Evolutionary conservation across 2,113 vertebrate species (phyloP), one percentile per base, ranked within the genome.

Genomic region (Tringa solitaria): DNA sequence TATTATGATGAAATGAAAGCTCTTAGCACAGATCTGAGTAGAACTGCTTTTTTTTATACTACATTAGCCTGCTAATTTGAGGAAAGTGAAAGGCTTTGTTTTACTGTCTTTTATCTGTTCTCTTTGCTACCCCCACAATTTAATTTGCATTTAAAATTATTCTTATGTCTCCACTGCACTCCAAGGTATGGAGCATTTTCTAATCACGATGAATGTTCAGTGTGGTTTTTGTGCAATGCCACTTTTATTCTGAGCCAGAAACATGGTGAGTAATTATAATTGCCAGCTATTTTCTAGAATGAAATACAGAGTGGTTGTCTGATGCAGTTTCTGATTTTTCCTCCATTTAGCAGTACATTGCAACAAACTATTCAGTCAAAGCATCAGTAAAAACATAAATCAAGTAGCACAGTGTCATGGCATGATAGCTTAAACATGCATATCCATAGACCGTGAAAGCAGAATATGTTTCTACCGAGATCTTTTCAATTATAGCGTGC

Each of bases 61-160:
- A 97, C 97, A 98, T 98, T 97, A 98, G 97, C 93, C 87, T 97
- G 96, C 98, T 98, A 98, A 98, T 98, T 98, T 98, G 96, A 98
- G 97, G 97, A 97, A 98, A 96, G 92, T 96, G 98, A 98, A 98
- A 97, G 97, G 98, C 97, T 98, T 98, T 98, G 97, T 98, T 98
- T 98, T 97, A 98, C 98, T 97, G 97, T 97, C 97, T 98, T 98
- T 98, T 96, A 94, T 98, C 97, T 98, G 96, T 97, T 98, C 97
- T 97, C 91, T 97, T 97, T 91, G 79, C 98, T 97, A 98, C 98
- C 98, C 97, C 98, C 98, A 98, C 98, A 98, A 96, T 98, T 98
- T 98, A 94, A 98, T 98, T 98, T 98, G 98, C 98, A 98, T 98
- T 98, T 98, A 96, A 98, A 98, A 98, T 98, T 97, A 98, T 97